Conservation (phyloP, 2,113 vertebrate genomes). For the Leucoraja erinaceus region DNA sequence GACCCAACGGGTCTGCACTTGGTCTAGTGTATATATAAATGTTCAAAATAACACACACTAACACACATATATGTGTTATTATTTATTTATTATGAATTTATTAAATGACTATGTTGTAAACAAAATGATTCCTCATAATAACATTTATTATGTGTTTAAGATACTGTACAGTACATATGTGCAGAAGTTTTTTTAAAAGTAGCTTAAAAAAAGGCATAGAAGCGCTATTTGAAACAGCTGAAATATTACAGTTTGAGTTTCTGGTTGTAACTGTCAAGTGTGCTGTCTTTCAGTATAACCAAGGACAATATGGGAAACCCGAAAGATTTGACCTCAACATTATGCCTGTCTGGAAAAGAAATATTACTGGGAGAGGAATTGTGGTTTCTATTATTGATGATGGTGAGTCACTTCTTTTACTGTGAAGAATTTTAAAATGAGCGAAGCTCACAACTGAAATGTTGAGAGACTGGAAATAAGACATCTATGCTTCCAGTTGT, state of each 20-base stretch:
- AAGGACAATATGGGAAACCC: conserved; percentile 43
- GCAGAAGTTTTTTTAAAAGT: background rate
- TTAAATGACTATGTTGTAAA: background rate
- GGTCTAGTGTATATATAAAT: too few relatives aligned
- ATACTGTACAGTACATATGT: background rate
- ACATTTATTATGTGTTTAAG: background rate
- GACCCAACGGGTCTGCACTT: too few relatives aligned
- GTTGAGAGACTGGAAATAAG: background rate
- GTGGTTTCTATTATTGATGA: conserved; percentile 53
- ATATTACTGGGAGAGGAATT: conserved; percentile 44
- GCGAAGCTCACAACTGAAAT: background rate
- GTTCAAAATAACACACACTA: too few relatives aligned
- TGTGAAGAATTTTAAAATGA: conserved; percentile 40
- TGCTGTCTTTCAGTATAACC: conserved; percentile 43
- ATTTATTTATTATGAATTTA: background rate
- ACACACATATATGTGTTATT: too few relatives aligned
- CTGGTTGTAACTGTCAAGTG: background rate
- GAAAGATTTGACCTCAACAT: conserved; percentile 47
- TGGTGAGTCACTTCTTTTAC: conserved; percentile 45
- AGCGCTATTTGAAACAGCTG: background rate
- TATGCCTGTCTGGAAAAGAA: conserved; percentile 48
- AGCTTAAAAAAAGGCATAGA: background rate
- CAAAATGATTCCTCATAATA: background rate
- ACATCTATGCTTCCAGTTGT: background rate
- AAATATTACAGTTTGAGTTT: conserved; percentile 18